Evolutionary conservation across 1,140 invertebrate species (phyloP).

Genomic region (Lepidotrigona ventralis): DNA sequence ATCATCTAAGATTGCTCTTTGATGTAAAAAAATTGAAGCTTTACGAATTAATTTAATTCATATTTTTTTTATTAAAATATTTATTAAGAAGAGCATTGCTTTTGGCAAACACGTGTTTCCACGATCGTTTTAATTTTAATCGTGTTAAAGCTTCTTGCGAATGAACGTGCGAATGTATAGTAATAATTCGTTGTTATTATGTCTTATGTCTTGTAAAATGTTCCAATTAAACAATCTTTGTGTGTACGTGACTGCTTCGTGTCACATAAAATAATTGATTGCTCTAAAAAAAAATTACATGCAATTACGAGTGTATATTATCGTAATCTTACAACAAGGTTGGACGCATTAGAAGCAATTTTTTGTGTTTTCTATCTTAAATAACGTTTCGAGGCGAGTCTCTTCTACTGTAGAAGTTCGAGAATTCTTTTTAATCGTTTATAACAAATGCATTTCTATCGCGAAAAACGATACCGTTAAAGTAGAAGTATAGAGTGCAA

Average conservation of each 20-base stretch:
- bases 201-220: background rate
- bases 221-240: background rate
- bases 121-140: background rate
- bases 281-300: background rate
- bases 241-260: background rate
- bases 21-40: too few species aligned
- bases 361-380: background rate
- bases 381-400: background rate
- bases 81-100: background rate
- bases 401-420: too few species aligned
- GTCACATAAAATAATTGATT: slow-evolving; percentile 17
- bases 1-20: too few species aligned
- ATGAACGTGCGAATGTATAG: background rate
- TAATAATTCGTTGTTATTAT: background rate
- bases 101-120: background rate
- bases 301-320: background rate
- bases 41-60: too few species aligned
- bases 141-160: background rate
- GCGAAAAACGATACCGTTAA: background rate
- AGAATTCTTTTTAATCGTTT: background rate
- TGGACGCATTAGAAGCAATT: background rate
- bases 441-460: background rate
- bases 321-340: background rate
- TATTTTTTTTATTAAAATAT: background rate
- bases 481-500: background rate